These are phyloP conservation scores for Nebria salina DNA, from an alignment of 2,888 invertebrate species.

Conservation along the genomic window DNA sequence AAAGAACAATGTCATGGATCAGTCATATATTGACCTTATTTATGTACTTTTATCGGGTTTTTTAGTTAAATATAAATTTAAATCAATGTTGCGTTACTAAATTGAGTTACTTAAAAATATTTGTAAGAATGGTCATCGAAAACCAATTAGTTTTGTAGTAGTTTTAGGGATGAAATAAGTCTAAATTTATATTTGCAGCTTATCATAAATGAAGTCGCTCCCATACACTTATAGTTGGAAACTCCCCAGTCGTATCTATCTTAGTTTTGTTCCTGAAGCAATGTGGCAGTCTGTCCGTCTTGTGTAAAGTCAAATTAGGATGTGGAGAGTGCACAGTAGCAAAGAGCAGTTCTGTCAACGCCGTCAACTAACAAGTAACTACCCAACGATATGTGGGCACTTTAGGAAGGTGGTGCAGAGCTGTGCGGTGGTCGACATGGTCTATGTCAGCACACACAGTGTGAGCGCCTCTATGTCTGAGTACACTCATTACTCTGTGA, in stretches of 20 bases:
- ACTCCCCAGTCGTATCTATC: neutral
- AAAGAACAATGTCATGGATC: neutral
- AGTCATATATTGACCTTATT: neutral
- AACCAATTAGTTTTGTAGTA: too few relatives aligned
- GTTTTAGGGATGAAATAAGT: too few relatives aligned
- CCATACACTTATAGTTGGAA: too few relatives aligned
- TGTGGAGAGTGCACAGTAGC: neutral
- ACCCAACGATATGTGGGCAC: neutral
- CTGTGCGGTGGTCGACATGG: neutral
- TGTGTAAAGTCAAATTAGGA: neutral
- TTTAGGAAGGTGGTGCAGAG: neutral
- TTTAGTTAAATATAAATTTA: too few relatives aligned
- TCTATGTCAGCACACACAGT: neutral
- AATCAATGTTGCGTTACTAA: too few relatives aligned
- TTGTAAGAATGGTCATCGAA: too few relatives aligned
- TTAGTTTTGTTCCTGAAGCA: neutral
- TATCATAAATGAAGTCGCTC: too few relatives aligned
- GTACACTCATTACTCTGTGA: constrained; percentile 13
- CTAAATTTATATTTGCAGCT: too few relatives aligned
- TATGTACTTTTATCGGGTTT: too few relatives aligned
- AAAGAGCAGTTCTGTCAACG: neutral
- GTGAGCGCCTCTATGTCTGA: constrained; percentile 8
- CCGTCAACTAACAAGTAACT: neutral
- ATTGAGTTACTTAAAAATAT: too few relatives aligned
- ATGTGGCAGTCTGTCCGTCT: neutral